phyloP scores from a whole-genome alignment of 2,113 vertebrate genomes.

The Heterotilapia buettikoferi region DNA sequence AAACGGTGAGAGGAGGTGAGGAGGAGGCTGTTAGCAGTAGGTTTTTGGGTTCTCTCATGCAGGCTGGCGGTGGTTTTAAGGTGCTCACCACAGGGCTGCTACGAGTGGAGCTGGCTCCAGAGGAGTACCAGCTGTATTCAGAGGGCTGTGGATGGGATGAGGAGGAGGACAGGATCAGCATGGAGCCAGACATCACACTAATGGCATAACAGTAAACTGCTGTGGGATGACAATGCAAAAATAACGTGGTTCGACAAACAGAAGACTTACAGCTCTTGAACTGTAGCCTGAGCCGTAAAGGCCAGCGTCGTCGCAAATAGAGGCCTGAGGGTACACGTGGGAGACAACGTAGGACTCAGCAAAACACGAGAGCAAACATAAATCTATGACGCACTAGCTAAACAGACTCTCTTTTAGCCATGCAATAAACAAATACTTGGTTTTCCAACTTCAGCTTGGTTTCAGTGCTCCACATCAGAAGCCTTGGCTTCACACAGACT shows the following conservation, averaged over 20 bases:
- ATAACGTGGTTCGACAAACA: background rate
- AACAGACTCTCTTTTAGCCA: background rate
- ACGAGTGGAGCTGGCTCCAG: constrained; percentile 81
- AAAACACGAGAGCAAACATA: constrained; percentile 9
- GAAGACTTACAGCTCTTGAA: constrained; percentile 83
- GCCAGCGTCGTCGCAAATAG: constrained; percentile 74
- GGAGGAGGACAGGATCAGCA: constrained; percentile 41
- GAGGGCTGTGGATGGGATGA: constrained; percentile 76
- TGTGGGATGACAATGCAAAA: background rate
- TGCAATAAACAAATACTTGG: background rate
- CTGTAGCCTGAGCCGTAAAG: constrained; percentile 71
- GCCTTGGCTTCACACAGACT: background rate
- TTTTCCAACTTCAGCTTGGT: background rate
- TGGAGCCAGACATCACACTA: background rate
- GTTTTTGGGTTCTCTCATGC: constrained; percentile 25
- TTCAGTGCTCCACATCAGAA: background rate
- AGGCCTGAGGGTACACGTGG: constrained; percentile 74
- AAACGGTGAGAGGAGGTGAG: background rate
- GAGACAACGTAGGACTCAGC: constrained; percentile 45
- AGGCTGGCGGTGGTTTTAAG: background rate
- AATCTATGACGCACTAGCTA: background rate
- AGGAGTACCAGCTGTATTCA: constrained; percentile 88
- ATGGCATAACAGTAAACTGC: background rate
- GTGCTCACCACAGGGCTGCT: constrained; percentile 91
- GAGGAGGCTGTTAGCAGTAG: background rate